Conservation (phyloP, 2,888 invertebrate genomes). For the Hirtodrosophila duncani region DNA sequence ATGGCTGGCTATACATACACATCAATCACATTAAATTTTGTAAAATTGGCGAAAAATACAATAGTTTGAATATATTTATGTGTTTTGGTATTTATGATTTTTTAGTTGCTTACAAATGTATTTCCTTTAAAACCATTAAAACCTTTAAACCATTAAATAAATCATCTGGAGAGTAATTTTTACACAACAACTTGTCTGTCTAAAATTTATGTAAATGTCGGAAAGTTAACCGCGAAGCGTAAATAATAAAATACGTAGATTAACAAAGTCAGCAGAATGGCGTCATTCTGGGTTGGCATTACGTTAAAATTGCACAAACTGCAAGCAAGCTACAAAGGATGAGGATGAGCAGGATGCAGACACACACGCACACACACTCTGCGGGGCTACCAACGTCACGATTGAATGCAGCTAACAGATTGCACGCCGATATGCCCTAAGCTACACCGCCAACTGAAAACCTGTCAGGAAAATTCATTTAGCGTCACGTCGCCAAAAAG, state of each 20-base stretch:
- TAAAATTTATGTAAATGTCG: no score
- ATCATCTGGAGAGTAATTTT: no score
- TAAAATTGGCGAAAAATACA: background rate
- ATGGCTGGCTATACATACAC: slow-evolving; percentile 36
- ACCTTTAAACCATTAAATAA: no score
- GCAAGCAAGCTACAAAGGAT: slow-evolving; percentile 1
- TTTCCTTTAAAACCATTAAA: no score
- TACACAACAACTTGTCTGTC: no score
- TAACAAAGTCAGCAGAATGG: slow-evolving; percentile 32
- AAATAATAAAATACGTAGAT: slow-evolving; percentile 45
- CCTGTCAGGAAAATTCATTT: slow-evolving; percentile 41
- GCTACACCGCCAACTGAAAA: slow-evolving; percentile 29
- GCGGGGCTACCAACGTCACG: slow-evolving; percentile 34
- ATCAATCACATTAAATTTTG: slow-evolving; percentile 42
- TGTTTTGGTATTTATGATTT: no score
- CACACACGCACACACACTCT: background rate
- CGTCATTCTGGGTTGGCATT: no score
- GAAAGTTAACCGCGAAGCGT: no score
- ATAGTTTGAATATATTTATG: no score
- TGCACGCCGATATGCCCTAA: slow-evolving; percentile 49
- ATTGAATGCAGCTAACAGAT: slow-evolving; percentile 55
- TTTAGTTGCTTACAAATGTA: no score
- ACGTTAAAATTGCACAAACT: slow-evolving; percentile 40
- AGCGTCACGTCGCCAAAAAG: slow-evolving; percentile 36
- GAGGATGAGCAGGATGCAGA: background rate